Conservation (phyloP, 2,888 invertebrate genomes). For the Lepidochitona cinerea region DNA sequence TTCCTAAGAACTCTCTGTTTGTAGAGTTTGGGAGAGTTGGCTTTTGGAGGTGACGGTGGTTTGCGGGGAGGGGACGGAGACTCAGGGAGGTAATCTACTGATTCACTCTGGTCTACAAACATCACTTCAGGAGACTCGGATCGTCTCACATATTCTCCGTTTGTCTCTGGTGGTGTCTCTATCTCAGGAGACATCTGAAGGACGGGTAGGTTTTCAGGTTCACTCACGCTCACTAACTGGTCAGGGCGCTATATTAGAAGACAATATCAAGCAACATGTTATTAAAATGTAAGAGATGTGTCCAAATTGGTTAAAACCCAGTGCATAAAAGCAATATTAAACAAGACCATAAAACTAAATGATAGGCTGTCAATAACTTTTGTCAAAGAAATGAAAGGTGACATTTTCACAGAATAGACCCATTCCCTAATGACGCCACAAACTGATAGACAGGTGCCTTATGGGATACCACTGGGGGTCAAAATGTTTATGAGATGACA, state of each 20-base stretch:
- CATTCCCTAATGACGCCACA: too few relatives aligned
- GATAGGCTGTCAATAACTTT: too few relatives aligned
- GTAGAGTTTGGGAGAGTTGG: slow-evolving; percentile 23
- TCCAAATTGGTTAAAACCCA: too few relatives aligned
- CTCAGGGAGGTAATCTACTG: background rate
- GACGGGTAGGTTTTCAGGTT: slow-evolving; percentile 46
- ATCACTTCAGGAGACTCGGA: slow-evolving; percentile 37
- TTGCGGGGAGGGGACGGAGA: background rate
- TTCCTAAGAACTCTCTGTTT: slow-evolving; percentile 40
- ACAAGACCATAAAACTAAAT: too few relatives aligned
- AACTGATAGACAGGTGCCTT: too few relatives aligned
- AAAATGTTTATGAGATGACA: too few relatives aligned
- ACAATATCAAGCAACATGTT: too few relatives aligned
- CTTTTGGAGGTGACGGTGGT: slow-evolving; percentile 2
- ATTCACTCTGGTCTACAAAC: slow-evolving; percentile 4
- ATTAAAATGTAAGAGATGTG: too few relatives aligned
- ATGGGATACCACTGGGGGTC: too few relatives aligned
- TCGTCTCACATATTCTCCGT: slow-evolving; percentile 34
- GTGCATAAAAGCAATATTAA: too few relatives aligned
- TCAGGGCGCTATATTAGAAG: slow-evolving; percentile 55
- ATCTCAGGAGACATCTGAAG: slow-evolving; percentile 40
- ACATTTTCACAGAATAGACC: too few relatives aligned
- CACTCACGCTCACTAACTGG: slow-evolving; percentile 50
- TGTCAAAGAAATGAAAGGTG: too few relatives aligned
- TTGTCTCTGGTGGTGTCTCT: background rate